Evolutionary conservation across 1,140 invertebrate species (phyloP), one percentile per base, ranked within the genome.

Genomic region (Eumaeus atala): DNA sequence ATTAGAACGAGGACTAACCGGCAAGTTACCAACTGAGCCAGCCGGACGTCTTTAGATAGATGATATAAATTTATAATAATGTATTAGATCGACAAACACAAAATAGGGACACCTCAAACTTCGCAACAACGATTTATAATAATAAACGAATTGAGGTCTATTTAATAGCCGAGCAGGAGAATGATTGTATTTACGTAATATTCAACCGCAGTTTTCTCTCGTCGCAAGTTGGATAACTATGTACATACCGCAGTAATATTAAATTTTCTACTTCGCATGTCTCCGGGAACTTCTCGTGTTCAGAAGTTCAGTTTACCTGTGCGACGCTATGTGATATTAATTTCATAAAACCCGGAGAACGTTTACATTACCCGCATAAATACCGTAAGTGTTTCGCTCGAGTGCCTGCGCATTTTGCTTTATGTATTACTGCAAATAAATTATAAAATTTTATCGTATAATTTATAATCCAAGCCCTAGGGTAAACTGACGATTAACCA

Each of bases 201-300:
- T 54, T 35, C 52, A 53, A 47, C 12, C 37, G 6, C 21, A 52
- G 44, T 28, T 47, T 56, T 57, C 37, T 35, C 37, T 33, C 51
- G 54, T 58, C 52, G 54, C 51, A 60, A 58, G 44, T 59, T 65
- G 63, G 54, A 51, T 68, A 69, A 55, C 58, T 62, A 60, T 56
- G 58, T 67, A 70, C 59, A 64, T 64, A 62, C 64, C 58, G 61
- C 65, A 64, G 59, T 63, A 70, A 76, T 81, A 81, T 83, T 76
- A 83, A 79, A 80, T 80, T 82, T 75, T 70, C 70, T 69, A 75
- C 52, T 72, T 28, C 73, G 59, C 72, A 66, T 74, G 76, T 79
- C 76, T 70, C 71, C 63, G 67, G 67, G 68, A 77, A 84, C 68
- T 84, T 78, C 48, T 38, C 54, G 72, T 65, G 56, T 72, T 70